Conservation (phyloP, 2,888 invertebrate species). For the Eledona agricola region DNA sequence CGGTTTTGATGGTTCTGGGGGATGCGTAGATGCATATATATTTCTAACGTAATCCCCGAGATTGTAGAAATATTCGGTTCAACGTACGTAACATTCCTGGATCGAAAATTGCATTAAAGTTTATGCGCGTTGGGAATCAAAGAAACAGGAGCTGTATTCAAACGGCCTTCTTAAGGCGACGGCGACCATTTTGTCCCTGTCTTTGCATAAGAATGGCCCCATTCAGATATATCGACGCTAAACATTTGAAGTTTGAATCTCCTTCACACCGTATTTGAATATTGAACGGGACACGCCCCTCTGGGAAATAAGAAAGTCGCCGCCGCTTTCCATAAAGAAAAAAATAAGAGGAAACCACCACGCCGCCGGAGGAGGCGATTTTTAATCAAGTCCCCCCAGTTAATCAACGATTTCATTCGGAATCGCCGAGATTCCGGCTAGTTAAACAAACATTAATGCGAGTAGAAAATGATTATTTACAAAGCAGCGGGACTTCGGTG, state of each 20-base stretch:
- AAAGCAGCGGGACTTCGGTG: slow-evolving; percentile 52
- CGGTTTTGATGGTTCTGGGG: slow-evolving; percentile 1
- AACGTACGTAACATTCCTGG: too few species aligned
- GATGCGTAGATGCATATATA: too few species aligned
- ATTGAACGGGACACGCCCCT: slow-evolving; percentile 51
- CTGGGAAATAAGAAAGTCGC: slow-evolving; percentile 50
- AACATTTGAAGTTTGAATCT: slow-evolving; percentile 56
- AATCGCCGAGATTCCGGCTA: slow-evolving; percentile 54
- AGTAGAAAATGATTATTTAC: slow-evolving; percentile 60
- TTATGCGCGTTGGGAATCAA: slow-evolving; percentile 51
- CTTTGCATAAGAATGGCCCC: slow-evolving; percentile 59
- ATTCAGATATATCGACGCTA: slow-evolving; percentile 56
- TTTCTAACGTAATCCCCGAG: too few species aligned
- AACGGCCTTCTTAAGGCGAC: slow-evolving; percentile 54
- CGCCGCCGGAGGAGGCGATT: slow-evolving; percentile 18
- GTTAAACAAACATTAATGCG: slow-evolving; percentile 59
- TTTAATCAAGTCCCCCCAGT: slow-evolving; percentile 14
- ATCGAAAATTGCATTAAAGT: slow-evolving; percentile 52
- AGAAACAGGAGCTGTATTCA: slow-evolving; percentile 54
- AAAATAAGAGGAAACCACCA: slow-evolving; percentile 11
- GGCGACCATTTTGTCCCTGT: slow-evolving; percentile 55
- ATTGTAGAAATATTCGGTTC: too few species aligned
- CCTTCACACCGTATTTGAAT: slow-evolving; percentile 54
- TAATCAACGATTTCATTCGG: slow-evolving; percentile 51
- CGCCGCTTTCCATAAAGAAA: slow-evolving; percentile 40